Base-by-base conservation (phyloP, 2,113 vertebrate genomes). In the Oenanthe oenanthe region DNA sequence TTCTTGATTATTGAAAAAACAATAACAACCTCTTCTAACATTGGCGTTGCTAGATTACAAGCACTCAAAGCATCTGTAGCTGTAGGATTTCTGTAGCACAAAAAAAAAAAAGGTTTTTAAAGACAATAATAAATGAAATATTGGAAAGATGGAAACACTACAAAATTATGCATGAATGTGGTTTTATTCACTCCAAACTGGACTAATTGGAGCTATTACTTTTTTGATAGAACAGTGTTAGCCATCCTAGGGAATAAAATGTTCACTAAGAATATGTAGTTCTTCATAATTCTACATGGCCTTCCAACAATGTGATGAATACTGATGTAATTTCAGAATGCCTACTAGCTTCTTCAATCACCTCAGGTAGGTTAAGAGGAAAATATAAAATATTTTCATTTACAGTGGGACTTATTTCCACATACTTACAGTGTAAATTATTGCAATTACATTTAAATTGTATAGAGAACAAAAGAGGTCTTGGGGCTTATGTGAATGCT, bases 11-110 rank as follows among this genome's bases (percentile, higher is more conserved):
- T 36, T 56, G 5, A 20, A 28, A 17, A 16, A 53, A 74, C 40
- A 42, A 12, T 1, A 60, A 8, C 2, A 61, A 21, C 1, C 1
- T 16, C 7, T 47, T 70, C 16, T 53, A 75, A 34, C 6, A 31
- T 12, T 63, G 7, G 1, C 13, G 19, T 43, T 67, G 7, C 10
- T 78, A 56, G 8, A 6, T 14, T 61, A 61, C 7, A 65, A 86
- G 5, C 8, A 32, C 47, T 75, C 7, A 40, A 45, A 56, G 3
- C 74, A 43, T 31, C 16, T 58, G 4, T 19, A 58, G 8, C 7
- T 43, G 7, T 11, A 85, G 13, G 6, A 43, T 72, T 84, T 71
- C 12, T 60, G 6, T 38, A 56, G 26, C 4, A 60, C 31, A 72
- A 72, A 67, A 38, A 36, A 40, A 36, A 40, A 25, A 10, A 25